Base-by-base conservation (phyloP, 2,113 vertebrate species). In the Corvus moneduloides region DNA sequence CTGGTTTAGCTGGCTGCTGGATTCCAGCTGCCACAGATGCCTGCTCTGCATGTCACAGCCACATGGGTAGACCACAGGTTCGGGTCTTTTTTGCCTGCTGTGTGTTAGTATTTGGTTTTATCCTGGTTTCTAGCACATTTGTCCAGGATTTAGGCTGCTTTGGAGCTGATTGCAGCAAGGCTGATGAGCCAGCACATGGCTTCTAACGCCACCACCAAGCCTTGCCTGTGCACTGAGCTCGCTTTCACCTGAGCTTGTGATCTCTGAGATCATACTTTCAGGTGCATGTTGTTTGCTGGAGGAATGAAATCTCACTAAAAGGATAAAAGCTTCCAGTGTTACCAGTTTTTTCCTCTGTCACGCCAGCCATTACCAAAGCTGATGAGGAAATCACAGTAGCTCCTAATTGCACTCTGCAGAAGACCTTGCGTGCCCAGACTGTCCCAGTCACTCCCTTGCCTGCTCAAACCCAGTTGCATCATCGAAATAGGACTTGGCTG, bases 201-300 rank as follows among this genome's bases (percentile, higher is more conserved):
- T 24, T 77, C 44, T 63, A 63, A 26, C 0, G 2, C 23, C 78
- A 54, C 17, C 7, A 30, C 21, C 46, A 48, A 83, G 14, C 39
- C 37, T 82, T 61, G 28, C 62, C 77, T 76, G 43, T 28, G 41
- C 67, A 32, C 30, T 62, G 67, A 64, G 43, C 46, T 76, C 2
- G 14, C 58, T 85, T 82, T 88, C 88, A 51, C 46, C 55, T 14
- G 68, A 20, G 37, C 63, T 79, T 79, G 54, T 64, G 46, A 76
- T 88, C 82, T 66, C 91, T 89, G 89, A 95, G 78, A 51, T 87
- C 87, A 91, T 79, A 83, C 81, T 91, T 89, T 83, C 67, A 91
- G 84, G 78, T 74, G 32, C 2, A 3, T 9, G 26, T 33, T 87
- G 33, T 62, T 91, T 75, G 37, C 30, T 68, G 55, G 51, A 87